phyloP scores from a whole-genome alignment of 2,888 invertebrate species.

The Drosophila silvestris region DNA sequence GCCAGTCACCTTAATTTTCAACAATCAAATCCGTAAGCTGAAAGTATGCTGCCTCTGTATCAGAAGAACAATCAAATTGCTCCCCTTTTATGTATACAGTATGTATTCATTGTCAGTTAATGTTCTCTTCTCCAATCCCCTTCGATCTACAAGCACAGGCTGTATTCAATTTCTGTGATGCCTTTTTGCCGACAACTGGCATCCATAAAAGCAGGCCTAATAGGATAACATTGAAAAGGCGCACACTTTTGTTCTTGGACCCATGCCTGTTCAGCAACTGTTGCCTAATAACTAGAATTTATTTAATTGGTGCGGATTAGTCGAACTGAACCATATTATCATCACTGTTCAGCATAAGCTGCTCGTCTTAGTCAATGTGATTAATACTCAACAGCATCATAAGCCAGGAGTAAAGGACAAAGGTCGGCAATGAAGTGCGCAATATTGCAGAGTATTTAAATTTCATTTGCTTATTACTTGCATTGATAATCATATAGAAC shows the following conservation, averaged over 20 bases:
- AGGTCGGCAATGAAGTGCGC: neutral
- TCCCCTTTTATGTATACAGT: neutral
- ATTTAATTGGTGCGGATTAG: neutral
- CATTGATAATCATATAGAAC: neutral
- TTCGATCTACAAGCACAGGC: neutral
- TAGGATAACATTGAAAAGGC: neutral
- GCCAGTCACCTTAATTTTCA: neutral
- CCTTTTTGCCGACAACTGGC: neutral
- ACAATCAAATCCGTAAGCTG: neutral
- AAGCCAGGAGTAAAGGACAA: neutral
- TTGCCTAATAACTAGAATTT: neutral
- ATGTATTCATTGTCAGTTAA: neutral
- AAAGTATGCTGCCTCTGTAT: neutral
- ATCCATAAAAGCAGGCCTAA: neutral
- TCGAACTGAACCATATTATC: neutral
- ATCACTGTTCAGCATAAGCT: neutral
- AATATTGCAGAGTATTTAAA: neutral
- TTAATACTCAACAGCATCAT: neutral
- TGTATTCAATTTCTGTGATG: neutral
- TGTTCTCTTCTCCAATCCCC: neutral
- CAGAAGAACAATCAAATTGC: neutral
- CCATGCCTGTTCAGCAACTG: neutral
- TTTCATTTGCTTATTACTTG: neutral
- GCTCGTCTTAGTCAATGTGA: neutral
- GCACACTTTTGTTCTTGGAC: neutral